phyloP scores from a whole-genome alignment of 2,888 invertebrate species.

The Mycogona germanica region DNA sequence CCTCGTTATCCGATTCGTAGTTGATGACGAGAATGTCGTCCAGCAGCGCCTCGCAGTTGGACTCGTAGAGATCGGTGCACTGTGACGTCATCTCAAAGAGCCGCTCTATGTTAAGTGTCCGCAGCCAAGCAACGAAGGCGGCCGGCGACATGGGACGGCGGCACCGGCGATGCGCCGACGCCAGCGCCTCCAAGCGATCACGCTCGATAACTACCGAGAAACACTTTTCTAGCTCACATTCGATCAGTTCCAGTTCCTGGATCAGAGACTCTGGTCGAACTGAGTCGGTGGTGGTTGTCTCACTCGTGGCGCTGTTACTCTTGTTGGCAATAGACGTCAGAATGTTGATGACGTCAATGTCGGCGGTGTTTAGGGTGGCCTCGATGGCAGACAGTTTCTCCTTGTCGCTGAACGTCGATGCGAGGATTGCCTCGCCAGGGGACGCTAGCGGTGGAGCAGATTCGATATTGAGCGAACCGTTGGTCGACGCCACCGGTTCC shows the following conservation, averaged over 20 bases:
- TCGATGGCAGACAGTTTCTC: conserved; percentile 1
- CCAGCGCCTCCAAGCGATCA: no score
- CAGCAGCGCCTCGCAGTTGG: conserved; percentile 1
- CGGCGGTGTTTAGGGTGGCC: not conserved
- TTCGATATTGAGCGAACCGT: not conserved
- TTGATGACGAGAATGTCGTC: conserved; percentile 11
- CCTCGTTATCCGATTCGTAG: conserved; percentile 6
- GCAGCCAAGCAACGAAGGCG: conserved; percentile 3
- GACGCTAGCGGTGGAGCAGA: not conserved
- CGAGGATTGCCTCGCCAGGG: not conserved
- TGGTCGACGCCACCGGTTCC: not conserved
- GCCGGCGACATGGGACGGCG: not conserved
- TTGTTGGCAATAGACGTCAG: conserved; percentile 1
- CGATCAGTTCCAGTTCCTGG: no score
- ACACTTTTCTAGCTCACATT: no score
- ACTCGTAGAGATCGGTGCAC: conserved; percentile 8
- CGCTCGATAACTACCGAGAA: no score
- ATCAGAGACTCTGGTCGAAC: no score
- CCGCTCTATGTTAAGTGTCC: not conserved
- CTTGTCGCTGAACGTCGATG: conserved; percentile 1
- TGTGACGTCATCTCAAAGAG: not conserved
- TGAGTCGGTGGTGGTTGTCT: no score
- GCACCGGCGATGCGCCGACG: not conserved
- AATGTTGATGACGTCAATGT: not conserved
- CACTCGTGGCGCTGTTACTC: no score